Conservation (phyloP, 2,797 vertebrate species). For the Enoplosus armatus region DNA sequence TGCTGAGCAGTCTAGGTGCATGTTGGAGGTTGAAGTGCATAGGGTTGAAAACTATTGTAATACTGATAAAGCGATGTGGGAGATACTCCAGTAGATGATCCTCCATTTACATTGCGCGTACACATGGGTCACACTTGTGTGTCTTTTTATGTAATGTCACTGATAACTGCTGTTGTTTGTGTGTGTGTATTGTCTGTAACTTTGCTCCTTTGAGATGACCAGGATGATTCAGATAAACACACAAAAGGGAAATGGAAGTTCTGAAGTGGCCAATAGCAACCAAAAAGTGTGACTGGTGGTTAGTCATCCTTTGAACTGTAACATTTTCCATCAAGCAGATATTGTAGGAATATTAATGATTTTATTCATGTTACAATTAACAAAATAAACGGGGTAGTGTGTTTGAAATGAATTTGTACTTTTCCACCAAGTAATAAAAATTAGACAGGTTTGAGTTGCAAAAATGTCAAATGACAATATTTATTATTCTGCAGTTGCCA, state of each 20-base stretch:
- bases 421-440: slow-evolving; percentile 8
- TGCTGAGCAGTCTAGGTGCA: slow-evolving; percentile 51
- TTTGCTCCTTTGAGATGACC: slow-evolving; percentile 37
- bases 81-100: slow-evolving; percentile 32
- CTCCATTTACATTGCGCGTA: slow-evolving; percentile 41
- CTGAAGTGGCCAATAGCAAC: slow-evolving; percentile 21
- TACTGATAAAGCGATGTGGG: slow-evolving; percentile 52
- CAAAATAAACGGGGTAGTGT: neutral
- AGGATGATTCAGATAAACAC: slow-evolving; percentile 38
- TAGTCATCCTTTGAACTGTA: slow-evolving; percentile 12
- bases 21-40: slow-evolving; percentile 74
- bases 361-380: slow-evolving; percentile 7
- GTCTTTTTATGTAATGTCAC: slow-evolving; percentile 41
- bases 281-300: neutral
- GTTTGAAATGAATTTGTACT: neutral
- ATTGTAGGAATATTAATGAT: slow-evolving; percentile 2
- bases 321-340: slow-evolving; percentile 22
- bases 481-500: slow-evolving; percentile 11
- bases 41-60: slow-evolving; percentile 57
- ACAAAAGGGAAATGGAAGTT: slow-evolving; percentile 20
- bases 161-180: slow-evolving; percentile 45
- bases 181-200: slow-evolving; percentile 32
- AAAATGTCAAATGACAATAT: slow-evolving; percentile 3
- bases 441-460: neutral
- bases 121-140: slow-evolving; percentile 32